Evolutionary conservation across 1,140 invertebrate species (phyloP).

Genomic region (Anthonomus grandis): DNA sequence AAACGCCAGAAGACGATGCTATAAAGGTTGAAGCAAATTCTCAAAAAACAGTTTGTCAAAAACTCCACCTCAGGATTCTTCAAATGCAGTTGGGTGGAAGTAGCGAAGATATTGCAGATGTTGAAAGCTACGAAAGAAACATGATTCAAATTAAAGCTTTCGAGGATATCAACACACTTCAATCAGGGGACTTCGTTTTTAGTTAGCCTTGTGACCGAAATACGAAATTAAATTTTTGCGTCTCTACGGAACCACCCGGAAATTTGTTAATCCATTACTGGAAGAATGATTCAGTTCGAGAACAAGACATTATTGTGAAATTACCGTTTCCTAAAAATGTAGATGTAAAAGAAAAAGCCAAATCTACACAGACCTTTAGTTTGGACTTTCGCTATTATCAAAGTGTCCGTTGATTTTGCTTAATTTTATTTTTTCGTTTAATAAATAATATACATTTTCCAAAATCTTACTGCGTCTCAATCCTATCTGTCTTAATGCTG

Average conservation of each 20-base stretch:
- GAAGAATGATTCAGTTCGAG: background rate
- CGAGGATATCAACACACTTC: background rate
- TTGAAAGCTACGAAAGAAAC: background rate
- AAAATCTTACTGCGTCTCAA: background rate
- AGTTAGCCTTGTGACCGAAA: background rate
- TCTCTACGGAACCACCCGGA: too few species aligned
- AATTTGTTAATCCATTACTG: background rate
- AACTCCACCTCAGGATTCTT: too few species aligned
- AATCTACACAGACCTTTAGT: too few species aligned
- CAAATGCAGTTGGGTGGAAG: too few species aligned
- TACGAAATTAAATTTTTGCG: background rate
- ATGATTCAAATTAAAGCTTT: background rate
- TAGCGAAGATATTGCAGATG: background rate
- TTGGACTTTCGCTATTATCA: background rate
- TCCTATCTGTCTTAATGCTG: background rate
- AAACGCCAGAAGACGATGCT: background rate
- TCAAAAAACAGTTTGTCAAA: too few species aligned
- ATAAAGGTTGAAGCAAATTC: too few species aligned
- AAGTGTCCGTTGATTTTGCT: too few species aligned
- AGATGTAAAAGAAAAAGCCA: too few species aligned
- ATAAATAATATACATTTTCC: background rate
- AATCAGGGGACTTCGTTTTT: background rate
- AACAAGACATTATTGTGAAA: too few species aligned
- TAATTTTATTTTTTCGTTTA: background rate
- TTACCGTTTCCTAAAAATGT: too few species aligned